Conservation (phyloP, 2,797 vertebrate species). For the Phalanger gymnotis region DNA sequence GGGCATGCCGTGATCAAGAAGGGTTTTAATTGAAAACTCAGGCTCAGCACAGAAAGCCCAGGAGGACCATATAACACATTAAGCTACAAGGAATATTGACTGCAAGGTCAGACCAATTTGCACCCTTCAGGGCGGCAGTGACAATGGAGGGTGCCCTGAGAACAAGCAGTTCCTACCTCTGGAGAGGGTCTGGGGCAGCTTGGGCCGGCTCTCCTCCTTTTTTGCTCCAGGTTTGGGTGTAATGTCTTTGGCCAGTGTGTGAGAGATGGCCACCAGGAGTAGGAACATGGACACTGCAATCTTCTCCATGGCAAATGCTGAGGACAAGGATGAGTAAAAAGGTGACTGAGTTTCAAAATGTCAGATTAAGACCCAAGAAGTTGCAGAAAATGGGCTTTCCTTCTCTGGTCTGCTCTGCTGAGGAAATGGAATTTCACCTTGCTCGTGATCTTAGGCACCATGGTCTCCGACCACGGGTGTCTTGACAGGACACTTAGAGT, state of each 20-base stretch:
- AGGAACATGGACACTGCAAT: conserved; percentile 84
- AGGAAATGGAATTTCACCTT: neutral
- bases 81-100: neutral
- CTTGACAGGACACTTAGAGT: neutral
- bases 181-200: conserved; percentile 93
- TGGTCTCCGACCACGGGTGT: neutral
- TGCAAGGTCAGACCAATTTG: neutral
- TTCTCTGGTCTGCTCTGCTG: neutral
- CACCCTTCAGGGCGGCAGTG: neutral
- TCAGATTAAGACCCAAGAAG: neutral
- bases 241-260: conserved; percentile 85
- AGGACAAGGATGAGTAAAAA: conserved; percentile 12
- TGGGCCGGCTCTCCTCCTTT: conserved; percentile 81
- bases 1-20: neutral
- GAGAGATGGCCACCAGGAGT: conserved; percentile 86
- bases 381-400: neutral
- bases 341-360: neutral
- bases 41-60: neutral
- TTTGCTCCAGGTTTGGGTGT: conserved; percentile 85
- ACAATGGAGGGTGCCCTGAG: rapidly evolving
- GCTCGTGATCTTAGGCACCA: neutral
- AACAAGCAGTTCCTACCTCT: conserved; percentile 88
- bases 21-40: neutral
- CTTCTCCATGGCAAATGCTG: conserved; percentile 90
- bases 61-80: neutral